These are phyloP conservation scores for Argyresthia albistria DNA, from an alignment of 2,888 invertebrate species.

Conservation along the genomic window DNA sequence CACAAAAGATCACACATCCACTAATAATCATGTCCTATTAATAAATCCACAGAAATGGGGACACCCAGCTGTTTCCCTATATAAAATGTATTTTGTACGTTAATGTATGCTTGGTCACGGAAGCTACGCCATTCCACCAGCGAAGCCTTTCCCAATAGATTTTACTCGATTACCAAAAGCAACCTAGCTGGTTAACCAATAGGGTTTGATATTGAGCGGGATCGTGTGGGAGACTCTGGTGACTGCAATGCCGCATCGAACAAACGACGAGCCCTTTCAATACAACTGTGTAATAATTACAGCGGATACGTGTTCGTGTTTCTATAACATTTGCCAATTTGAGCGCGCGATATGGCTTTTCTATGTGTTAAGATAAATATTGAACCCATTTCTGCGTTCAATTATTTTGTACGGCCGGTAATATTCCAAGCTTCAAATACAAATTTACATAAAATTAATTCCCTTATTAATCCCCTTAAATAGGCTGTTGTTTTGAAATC, in stretches of 20 bases:
- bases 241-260: slow-evolving; percentile 30
- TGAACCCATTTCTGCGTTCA: too few relatives aligned
- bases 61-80: slow-evolving; percentile 16
- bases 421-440: too few relatives aligned
- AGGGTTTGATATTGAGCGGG: slow-evolving; percentile 10
- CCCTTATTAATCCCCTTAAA: too few relatives aligned
- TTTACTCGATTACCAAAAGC: too few relatives aligned
- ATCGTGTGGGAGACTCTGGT: slow-evolving; percentile 10
- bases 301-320: slow-evolving; percentile 11
- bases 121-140: neutral
- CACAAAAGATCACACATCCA: neutral
- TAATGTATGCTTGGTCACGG: slow-evolving; percentile 44
- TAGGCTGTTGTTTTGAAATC: too few relatives aligned
- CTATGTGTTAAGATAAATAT: too few relatives aligned
- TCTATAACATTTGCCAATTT: too few relatives aligned
- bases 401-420: too few relatives aligned
- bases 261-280: slow-evolving; percentile 29
- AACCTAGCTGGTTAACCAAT: neutral
- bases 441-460: too few relatives aligned
- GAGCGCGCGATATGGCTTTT: too few relatives aligned
- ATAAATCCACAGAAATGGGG: slow-evolving; percentile 5
- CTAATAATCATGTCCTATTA: slow-evolving; percentile 5
- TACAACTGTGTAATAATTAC: slow-evolving; percentile 32
- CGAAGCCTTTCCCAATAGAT: neutral
- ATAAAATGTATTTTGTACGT: slow-evolving; percentile 14